A percentile compares a stretch with the other conserved stretches of the same genome.
phyloP scores from a whole-genome alignment of 2,888 invertebrate genomes.

The Argyresthia albistria region DNA sequence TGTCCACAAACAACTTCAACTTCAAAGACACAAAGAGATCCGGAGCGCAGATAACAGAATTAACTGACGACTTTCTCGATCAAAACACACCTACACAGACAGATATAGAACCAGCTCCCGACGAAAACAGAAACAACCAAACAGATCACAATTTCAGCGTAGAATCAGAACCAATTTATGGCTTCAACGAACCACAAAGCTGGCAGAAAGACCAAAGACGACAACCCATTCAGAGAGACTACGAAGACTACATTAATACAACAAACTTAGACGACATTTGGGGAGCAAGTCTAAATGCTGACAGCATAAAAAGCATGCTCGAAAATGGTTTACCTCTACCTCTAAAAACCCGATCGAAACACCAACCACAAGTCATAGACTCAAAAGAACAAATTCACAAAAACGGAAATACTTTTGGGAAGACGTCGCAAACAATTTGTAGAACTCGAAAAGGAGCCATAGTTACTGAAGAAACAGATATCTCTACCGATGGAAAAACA shows the following conservation, averaged over 20 bases:
- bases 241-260: slow-evolving; percentile 46
- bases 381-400: slow-evolving; percentile 47
- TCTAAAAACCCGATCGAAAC: neutral
- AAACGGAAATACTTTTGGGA: slow-evolving; percentile 54
- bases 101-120: slow-evolving; percentile 47
- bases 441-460: slow-evolving; percentile 53
- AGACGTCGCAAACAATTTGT: slow-evolving; percentile 49
- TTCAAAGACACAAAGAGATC: slow-evolving; percentile 46
- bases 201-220: slow-evolving; percentile 69
- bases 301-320: slow-evolving; percentile 53
- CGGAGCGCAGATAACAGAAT: slow-evolving; percentile 64
- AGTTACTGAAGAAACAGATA: slow-evolving; percentile 59
- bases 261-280: slow-evolving; percentile 53
- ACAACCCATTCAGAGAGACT: slow-evolving; percentile 57
- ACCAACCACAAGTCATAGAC: slow-evolving; percentile 32
- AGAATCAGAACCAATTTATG: slow-evolving; percentile 53
- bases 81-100: slow-evolving; percentile 14
- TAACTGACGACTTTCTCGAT: slow-evolving; percentile 62
- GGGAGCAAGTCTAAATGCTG: slow-evolving; percentile 36
- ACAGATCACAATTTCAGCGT: slow-evolving; percentile 27
- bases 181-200: slow-evolving; percentile 36
- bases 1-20: slow-evolving; percentile 46
- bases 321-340: slow-evolving; percentile 53
- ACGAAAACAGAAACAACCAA: slow-evolving; percentile 30
- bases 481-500: slow-evolving; percentile 52